These are phyloP conservation scores for Drosophila nigromelanica DNA, from an alignment of 1,140 invertebrate species.

Conservation along the genomic window DNA sequence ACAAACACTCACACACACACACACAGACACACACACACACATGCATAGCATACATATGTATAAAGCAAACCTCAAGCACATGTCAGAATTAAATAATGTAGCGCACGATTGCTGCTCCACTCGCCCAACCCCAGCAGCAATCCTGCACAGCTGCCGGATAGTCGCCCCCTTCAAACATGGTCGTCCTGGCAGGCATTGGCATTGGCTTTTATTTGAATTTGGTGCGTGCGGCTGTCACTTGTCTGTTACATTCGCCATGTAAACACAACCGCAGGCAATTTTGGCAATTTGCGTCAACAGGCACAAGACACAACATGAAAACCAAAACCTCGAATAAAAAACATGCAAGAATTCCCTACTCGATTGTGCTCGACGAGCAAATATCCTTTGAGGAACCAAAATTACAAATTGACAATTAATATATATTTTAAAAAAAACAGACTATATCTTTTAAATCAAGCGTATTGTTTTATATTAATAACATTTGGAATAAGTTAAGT, in stretches of 20 bases:
- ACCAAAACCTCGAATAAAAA: conserved; percentile 39
- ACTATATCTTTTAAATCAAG: no score
- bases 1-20: conserved; percentile 10
- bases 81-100: conserved; percentile 82
- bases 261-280: conserved; percentile 82
- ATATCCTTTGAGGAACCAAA: not conserved
- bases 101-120: conserved; percentile 70
- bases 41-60: not conserved
- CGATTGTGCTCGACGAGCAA: not conserved
- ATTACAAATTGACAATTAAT: not conserved
- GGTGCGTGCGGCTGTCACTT: conserved; percentile 79
- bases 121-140: conserved; percentile 1
- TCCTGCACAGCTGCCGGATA: conserved; percentile 2
- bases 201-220: conserved; percentile 82
- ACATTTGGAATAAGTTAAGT: no score
- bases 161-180: not conserved
- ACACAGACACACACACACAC: conserved; percentile 38
- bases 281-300: conserved; percentile 81
- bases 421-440: not conserved
- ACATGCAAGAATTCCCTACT: conserved; percentile 9
- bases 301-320: conserved; percentile 67
- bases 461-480: no score
- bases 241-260: conserved; percentile 80
- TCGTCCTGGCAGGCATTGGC: conserved; percentile 52
- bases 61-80: conserved; percentile 71